phyloP scores from a whole-genome alignment of 1,140 invertebrate genomes.

The Drosophila oshimai region DNA sequence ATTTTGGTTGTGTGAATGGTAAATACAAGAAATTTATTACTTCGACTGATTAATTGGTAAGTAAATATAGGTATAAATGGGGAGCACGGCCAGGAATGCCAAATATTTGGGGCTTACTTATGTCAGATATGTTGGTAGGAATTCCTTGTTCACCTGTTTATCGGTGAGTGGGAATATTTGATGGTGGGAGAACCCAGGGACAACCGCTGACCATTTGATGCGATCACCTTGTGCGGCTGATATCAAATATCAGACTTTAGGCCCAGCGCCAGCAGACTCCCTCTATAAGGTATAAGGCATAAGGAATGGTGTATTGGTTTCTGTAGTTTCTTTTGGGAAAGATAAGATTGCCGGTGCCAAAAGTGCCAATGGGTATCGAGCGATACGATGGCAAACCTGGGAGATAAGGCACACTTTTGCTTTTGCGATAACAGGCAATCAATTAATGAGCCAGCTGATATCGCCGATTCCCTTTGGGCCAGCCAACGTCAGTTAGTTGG shows the following conservation, averaged over 20 bases:
- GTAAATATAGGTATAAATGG: not conserved
- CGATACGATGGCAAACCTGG: conserved; percentile 22
- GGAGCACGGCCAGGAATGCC: not conserved
- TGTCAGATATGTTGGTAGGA: not conserved
- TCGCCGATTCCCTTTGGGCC: conserved; percentile 28
- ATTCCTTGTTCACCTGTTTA: not conserved
- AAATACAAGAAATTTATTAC: too few species aligned
- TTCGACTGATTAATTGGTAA: not conserved
- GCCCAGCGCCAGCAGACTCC: not conserved
- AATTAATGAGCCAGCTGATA: conserved; percentile 73
- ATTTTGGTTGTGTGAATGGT: too few species aligned
- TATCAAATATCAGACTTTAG: not conserved
- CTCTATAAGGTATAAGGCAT: too few species aligned
- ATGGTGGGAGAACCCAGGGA: conserved; percentile 3
- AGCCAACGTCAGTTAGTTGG: conserved; percentile 58
- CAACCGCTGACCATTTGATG: conserved; percentile 23
- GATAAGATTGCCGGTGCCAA: conserved; percentile 39
- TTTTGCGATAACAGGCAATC: conserved; percentile 59
- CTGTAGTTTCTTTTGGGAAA: not conserved
- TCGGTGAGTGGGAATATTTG: not conserved
- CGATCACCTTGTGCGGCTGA: not conserved
- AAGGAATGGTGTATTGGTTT: conserved; percentile 9
- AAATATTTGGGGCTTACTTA: not conserved
- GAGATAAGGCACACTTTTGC: conserved; percentile 62
- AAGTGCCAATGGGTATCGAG: conserved; percentile 46